Percentiles rank a stretch among this genome's conserved stretches.
phyloP scores from a whole-genome alignment of 2,888 invertebrate species.

The Stomorhina lunata region DNA sequence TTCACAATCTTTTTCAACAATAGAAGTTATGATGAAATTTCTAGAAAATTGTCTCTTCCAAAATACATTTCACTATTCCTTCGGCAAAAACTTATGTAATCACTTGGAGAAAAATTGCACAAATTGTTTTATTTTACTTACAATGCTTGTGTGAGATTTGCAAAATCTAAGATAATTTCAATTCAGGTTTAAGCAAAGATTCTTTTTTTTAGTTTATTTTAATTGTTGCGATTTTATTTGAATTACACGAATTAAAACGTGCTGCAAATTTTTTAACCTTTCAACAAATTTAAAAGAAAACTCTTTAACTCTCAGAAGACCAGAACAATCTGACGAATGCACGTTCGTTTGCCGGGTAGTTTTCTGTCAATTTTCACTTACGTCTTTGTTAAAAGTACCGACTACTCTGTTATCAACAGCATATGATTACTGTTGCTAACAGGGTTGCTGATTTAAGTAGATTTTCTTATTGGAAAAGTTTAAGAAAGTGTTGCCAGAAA shows the following conservation, averaged over 20 bases:
- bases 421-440: not conserved
- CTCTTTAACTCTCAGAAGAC: slow-evolving; percentile 55
- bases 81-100: slow-evolving; percentile 55
- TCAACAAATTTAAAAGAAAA: slow-evolving; percentile 48
- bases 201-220: slow-evolving; percentile 22
- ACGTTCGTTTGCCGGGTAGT: slow-evolving; percentile 46
- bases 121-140: slow-evolving; percentile 45
- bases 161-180: slow-evolving; percentile 11
- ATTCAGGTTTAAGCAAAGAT: slow-evolving; percentile 8
- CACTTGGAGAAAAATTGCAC: slow-evolving; percentile 1
- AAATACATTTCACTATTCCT: slow-evolving; percentile 13
- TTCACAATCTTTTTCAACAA: not conserved
- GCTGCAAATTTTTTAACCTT: slow-evolving; percentile 51
- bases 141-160: slow-evolving; percentile 23
- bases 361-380: slow-evolving; percentile 36
- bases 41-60: slow-evolving; percentile 21
- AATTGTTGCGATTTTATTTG: slow-evolving; percentile 6
- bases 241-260: slow-evolving; percentile 57
- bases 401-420: not conserved
- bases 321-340: slow-evolving; percentile 65
- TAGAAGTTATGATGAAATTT: slow-evolving; percentile 31
- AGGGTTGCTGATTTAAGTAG: not conserved
- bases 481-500: no score
- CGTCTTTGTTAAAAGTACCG: not conserved
- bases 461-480: no score